Evolutionary conservation across 2,113 vertebrate genomes (phyloP).

Genomic region (Hymenochirus boettgeri): DNA sequence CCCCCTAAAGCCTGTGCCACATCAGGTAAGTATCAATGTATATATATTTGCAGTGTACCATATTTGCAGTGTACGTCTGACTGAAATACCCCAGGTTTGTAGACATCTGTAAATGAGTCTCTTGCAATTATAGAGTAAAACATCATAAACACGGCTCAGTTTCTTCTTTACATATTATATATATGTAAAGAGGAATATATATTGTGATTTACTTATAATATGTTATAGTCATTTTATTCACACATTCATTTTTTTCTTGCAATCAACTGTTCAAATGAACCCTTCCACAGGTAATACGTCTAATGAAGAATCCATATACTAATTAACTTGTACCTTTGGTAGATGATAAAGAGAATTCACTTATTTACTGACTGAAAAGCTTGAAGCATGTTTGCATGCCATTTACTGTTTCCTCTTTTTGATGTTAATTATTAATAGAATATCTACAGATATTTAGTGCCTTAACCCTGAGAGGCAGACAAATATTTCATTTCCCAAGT

Average conservation of each 20-base stretch:
- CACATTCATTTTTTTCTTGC: conserved; percentile 26
- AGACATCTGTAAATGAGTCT: not conserved
- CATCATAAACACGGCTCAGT: conserved; percentile 9
- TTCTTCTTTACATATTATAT: conserved; percentile 12
- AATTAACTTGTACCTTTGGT: conserved; percentile 13
- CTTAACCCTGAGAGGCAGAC: not conserved
- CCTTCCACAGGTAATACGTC: conserved; percentile 12
- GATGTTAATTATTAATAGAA: conserved; percentile 14
- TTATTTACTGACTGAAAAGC: conserved; percentile 21
- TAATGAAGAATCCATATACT: conserved; percentile 19
- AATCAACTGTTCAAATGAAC: conserved; percentile 30
- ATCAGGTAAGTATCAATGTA: too few species aligned
- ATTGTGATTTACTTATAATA: too few species aligned
- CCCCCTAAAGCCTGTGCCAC: too few species aligned
- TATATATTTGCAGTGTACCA: too few species aligned
- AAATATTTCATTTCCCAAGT: not conserved
- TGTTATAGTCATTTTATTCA: too few species aligned
- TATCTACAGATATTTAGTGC: not conserved
- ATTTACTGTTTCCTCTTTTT: not conserved
- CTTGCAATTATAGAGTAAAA: conserved; percentile 1
- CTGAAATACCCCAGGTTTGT: too few species aligned
- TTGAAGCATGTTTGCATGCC: conserved; percentile 11
- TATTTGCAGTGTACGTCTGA: too few species aligned
- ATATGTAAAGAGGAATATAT: conserved; percentile 10
- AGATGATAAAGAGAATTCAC: conserved; percentile 7